Evolutionary conservation across 1,140 invertebrate species (phyloP).

Genomic region (Atta cephalotes): DNA sequence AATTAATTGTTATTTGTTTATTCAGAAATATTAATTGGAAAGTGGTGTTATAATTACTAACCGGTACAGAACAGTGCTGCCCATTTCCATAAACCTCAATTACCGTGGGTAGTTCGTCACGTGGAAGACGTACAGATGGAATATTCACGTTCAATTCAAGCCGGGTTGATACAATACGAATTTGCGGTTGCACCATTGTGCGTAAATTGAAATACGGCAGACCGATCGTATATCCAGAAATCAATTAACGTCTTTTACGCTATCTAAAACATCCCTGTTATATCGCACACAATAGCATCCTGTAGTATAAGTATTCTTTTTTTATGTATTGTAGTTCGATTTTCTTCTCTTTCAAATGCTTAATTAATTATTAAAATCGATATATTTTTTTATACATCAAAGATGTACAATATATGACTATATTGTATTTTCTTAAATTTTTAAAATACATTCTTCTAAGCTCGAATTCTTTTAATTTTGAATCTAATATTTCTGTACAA

Average conservation of each 20-base stretch:
- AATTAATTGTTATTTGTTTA: constrained; percentile 26
- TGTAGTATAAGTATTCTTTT: neutral
- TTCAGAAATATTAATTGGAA: constrained; percentile 36
- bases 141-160: constrained; percentile 48
- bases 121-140: constrained; percentile 59
- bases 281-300: neutral
- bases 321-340: neutral
- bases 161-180: constrained; percentile 47
- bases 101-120: constrained; percentile 61
- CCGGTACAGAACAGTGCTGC: constrained; percentile 5
- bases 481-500: neutral
- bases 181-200: constrained; percentile 51
- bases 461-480: neutral
- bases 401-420: neutral
- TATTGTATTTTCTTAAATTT: neutral
- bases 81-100: constrained; percentile 59
- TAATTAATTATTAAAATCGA: neutral
- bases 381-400: neutral
- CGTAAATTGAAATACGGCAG: constrained; percentile 53
- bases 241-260: constrained; percentile 28
- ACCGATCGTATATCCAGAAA: constrained; percentile 41
- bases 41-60: constrained; percentile 20
- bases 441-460: neutral
- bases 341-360: neutral
- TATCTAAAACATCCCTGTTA: neutral